Conservation (phyloP, 2,113 vertebrate genomes). For the Phalacrocorax aristotelis region DNA sequence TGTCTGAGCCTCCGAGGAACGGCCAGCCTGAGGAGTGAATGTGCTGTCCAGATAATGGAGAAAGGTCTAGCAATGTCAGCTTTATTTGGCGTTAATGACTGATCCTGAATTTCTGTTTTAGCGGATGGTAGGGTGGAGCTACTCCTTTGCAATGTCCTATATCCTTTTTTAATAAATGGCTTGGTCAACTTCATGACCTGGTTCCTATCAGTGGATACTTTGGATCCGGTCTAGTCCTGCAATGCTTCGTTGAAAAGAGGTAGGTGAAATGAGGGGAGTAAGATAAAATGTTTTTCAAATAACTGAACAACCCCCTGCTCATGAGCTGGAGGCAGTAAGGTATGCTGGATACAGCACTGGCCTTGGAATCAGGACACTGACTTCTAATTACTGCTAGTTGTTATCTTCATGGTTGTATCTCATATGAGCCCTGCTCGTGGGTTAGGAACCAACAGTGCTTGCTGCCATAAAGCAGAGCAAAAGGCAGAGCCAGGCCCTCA, state of each 20-base stretch:
- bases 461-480: neutral
- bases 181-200: neutral
- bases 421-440: neutral
- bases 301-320: rapidly evolving
- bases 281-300: neutral
- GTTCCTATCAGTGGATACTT: neutral
- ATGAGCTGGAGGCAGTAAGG: neutral
- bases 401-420: neutral
- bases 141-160: neutral
- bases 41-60: neutral
- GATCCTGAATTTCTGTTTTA: neutral
- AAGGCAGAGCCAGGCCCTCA: neutral
- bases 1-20: neutral
- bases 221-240: neutral
- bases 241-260: neutral
- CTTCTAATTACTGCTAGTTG: neutral
- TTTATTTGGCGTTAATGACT: neutral
- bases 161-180: neutral
- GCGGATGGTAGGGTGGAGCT: neutral
- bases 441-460: neutral
- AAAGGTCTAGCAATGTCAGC: neutral
- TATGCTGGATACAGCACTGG: neutral
- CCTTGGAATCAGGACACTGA: neutral
- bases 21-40: neutral
- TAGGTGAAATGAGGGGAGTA: neutral